A percentile compares a stretch with the other conserved stretches of the same genome.
Conservation (phyloP, 2,888 invertebrate genomes). For the Acrocera orbiculus region DNA sequence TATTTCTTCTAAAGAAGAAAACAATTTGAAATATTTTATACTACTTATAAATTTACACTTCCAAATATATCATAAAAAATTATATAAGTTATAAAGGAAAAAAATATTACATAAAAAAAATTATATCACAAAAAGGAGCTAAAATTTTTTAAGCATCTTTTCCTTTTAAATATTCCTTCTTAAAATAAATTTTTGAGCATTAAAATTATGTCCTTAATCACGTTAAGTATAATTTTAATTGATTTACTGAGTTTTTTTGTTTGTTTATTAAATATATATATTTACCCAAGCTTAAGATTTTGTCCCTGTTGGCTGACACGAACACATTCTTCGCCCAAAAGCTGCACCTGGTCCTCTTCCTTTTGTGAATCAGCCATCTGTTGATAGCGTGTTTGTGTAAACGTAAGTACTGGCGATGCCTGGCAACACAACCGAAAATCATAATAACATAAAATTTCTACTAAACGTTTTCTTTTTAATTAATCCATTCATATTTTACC, state of each 20-base stretch:
- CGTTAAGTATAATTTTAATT: no score
- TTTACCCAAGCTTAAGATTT: conserved; percentile 95
- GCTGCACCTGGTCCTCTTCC: conserved; percentile 89
- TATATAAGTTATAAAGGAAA: no score
- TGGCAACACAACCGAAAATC: conserved; percentile 38
- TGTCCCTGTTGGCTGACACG: conserved; percentile 64
- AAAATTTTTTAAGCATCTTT: no score
- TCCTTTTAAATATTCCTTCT: no score
- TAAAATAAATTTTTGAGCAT: no score
- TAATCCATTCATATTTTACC: conserved; percentile 5
- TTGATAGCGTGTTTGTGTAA: conserved; percentile 37
- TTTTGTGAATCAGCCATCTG: conserved; percentile 96
- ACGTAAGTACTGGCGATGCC: conserved; percentile 47
- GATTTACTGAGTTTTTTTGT: conserved; percentile 10
- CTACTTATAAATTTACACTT: no score
- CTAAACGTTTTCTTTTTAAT: conserved; percentile 1
- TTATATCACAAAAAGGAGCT: no score
- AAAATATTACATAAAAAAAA: no score
- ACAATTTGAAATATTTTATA: no score
- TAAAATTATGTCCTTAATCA: no score
- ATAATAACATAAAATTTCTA: conserved; percentile 8
- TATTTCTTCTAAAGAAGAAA: no score
- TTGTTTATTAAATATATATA: conserved; percentile 20
- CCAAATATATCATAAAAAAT: no score
- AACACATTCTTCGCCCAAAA: conserved; percentile 91